Evolutionary conservation across 2,888 invertebrate species (phyloP).

Genomic region (Ornithoptera alexandrae): DNA sequence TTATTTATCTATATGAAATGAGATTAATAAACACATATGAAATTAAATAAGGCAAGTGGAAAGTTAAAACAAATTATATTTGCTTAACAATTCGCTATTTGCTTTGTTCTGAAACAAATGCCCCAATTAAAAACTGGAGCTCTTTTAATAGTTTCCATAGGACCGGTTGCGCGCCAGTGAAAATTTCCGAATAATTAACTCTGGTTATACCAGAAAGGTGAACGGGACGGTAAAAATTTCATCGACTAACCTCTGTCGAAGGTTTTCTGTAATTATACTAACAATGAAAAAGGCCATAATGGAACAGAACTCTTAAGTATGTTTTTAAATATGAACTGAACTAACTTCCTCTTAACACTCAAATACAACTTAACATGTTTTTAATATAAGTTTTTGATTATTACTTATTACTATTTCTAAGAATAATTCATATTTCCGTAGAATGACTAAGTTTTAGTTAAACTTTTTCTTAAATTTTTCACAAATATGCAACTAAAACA

Average conservation of each 20-base stretch:
- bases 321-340: no score
- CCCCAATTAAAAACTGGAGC: conserved; percentile 20
- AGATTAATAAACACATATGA: not conserved
- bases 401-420: no score
- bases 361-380: no score
- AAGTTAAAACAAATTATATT: not conserved
- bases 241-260: not conserved
- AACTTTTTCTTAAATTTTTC: no score
- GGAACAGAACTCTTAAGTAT: no score
- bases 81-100: not conserved
- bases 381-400: no score
- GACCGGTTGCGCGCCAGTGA: conserved; percentile 8
- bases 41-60: not conserved
- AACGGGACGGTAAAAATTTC: not conserved
- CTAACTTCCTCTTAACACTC: no score
- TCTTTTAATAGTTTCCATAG: conserved; percentile 15
- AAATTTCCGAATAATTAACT: conserved; percentile 21
- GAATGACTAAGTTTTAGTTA: no score
- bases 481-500: no score
- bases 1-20: no score
- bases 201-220: conserved; percentile 1
- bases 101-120: conserved; percentile 5
- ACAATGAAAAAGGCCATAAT: not conserved
- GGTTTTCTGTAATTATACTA: not conserved
- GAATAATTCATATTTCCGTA: no score